Conservation (phyloP, 2,797 vertebrate genomes). For the Chelon auratus region DNA sequence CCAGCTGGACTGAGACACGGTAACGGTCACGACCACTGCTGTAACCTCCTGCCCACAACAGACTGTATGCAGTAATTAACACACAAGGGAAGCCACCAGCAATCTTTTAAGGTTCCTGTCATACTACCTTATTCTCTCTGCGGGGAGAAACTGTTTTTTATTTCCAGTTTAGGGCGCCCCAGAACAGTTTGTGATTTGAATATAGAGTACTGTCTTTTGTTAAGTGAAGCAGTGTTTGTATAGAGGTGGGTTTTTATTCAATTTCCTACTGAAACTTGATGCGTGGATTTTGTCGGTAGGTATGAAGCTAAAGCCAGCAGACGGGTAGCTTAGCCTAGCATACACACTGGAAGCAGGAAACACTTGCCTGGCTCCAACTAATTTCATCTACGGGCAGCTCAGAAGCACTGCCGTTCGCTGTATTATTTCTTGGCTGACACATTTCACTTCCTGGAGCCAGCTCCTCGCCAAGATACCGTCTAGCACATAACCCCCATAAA, state of each 20-base stretch:
- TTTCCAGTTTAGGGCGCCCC: conserved; percentile 6
- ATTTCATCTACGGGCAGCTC: too few species aligned
- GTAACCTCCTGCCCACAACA: conserved; percentile 66
- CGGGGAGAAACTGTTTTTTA: conserved; percentile 7
- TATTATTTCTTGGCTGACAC: too few species aligned
- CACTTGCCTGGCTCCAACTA: too few species aligned
- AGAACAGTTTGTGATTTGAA: conserved; percentile 9
- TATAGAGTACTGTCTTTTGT: conserved; percentile 10
- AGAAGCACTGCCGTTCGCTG: too few species aligned
- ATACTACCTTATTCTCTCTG: conserved; percentile 31
- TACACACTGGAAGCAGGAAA: too few species aligned
- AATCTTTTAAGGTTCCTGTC: conserved; percentile 50
- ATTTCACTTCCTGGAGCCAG: too few species aligned
- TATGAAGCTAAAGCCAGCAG: too few species aligned
- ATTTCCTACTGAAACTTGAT: too few species aligned
- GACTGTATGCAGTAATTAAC: conserved; percentile 76
- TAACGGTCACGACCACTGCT: conserved; percentile 59
- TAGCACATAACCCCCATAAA: too few species aligned
- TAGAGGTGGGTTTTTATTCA: background rate
- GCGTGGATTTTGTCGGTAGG: too few species aligned
- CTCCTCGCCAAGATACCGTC: too few species aligned
- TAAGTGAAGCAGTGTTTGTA: background rate
- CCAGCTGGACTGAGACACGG: conserved; percentile 74
- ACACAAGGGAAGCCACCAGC: conserved; percentile 68
- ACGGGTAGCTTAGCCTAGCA: too few species aligned